A percentile compares a stretch with the other conserved stretches of the same genome.
Conservation (phyloP, 2,113 vertebrate species). For the Cottus gobio region DNA sequence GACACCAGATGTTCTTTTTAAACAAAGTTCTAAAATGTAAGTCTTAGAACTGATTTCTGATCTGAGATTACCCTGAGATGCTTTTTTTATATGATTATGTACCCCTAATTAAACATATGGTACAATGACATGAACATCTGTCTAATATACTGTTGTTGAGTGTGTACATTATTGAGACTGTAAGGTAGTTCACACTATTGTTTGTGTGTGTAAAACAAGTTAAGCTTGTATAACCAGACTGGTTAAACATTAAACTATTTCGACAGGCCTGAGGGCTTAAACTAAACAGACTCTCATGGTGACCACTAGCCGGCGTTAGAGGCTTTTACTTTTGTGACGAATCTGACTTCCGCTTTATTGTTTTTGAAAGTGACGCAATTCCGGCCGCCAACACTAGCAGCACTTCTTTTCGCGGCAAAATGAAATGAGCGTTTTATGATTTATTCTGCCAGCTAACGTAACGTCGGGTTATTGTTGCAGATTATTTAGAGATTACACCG, state of each 20-base stretch:
- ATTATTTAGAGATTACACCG: fast-evolving
- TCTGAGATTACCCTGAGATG: not conserved
- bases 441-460: not conserved
- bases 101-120: not conserved
- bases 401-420: slow-evolving; percentile 77
- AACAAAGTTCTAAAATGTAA: not conserved
- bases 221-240: not conserved
- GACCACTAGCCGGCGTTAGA: not conserved
- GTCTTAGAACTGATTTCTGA: not conserved
- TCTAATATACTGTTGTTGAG: not conserved
- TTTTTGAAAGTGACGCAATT: slow-evolving; percentile 42
- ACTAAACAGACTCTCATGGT: not conserved
- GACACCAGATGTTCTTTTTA: not conserved
- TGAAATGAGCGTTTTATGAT: slow-evolving; percentile 16
- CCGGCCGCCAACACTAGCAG: slow-evolving; percentile 66
- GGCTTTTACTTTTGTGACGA: slow-evolving; percentile 21
- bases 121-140: not conserved
- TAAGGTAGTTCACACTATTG: not conserved
- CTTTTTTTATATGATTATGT: not conserved
- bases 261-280: not conserved
- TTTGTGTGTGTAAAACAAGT: not conserved
- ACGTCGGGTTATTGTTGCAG: not conserved
- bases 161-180: not conserved
- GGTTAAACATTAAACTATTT: not conserved
- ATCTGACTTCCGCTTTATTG: slow-evolving; percentile 18